Evolutionary conservation across 37 sponge, comb jelly and placozoan genomes (phyloP).

Genomic region (Hexactinellida sp.): DNA sequence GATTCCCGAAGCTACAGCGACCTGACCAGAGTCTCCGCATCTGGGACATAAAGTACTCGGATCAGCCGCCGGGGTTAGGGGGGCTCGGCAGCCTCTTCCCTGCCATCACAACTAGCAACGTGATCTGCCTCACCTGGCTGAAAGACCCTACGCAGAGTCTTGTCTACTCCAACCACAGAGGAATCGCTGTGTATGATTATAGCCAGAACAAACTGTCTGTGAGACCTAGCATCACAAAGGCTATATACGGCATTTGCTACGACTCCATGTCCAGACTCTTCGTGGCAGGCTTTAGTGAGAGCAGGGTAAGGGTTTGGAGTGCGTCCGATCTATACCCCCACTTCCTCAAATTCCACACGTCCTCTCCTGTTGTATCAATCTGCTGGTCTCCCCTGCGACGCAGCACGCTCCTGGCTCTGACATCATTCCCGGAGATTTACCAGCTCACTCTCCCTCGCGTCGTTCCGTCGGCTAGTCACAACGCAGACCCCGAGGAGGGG

Average conservation of each 20-base stretch:
- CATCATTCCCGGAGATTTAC: not conserved
- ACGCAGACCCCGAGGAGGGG: not conserved
- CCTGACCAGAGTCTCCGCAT: conserved; percentile 8
- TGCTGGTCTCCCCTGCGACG: not conserved
- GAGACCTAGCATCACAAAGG: not conserved
- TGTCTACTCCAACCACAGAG: not conserved
- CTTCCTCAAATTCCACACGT: not conserved
- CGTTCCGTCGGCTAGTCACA: not conserved
- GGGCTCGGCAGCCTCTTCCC: not conserved
- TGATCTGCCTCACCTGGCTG: not conserved
- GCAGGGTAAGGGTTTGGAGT: not conserved
- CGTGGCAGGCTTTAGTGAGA: not conserved
- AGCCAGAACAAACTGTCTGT: not conserved
- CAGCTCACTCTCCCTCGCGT: not conserved
- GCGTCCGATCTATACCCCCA: not conserved
- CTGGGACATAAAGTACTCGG: not conserved
- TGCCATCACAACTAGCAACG: not conserved
- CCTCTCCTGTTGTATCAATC: not conserved
- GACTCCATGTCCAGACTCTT: not conserved
- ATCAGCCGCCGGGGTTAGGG: too few species aligned
- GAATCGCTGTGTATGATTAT: not conserved
- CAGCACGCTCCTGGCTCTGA: not conserved
- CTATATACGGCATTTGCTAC: not conserved
- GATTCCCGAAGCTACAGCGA: not conserved
- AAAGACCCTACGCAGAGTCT: not conserved